Percentiles rank a stretch among this genome's conserved stretches.
phyloP scores from a whole-genome alignment of 2,888 invertebrate species.

The Miltochrista miniata region DNA sequence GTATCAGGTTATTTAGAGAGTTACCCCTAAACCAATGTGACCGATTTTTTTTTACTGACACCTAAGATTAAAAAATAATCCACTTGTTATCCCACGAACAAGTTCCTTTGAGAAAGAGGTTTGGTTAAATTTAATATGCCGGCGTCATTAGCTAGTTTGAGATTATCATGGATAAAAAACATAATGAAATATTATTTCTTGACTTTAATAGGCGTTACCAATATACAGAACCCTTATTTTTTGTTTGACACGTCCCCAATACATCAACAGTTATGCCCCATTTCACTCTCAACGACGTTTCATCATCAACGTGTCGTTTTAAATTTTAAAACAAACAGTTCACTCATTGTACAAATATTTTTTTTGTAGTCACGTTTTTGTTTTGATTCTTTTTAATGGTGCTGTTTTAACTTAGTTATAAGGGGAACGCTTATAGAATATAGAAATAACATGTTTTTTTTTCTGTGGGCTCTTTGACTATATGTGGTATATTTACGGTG shows the following conservation, averaged over 20 bases:
- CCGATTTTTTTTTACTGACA: too few relatives aligned
- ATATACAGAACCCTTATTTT: not conserved
- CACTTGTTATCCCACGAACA: too few relatives aligned
- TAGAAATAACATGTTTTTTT: too few relatives aligned
- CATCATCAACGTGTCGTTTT: conserved; percentile 29
- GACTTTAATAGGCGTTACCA: not conserved
- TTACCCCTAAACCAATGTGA: too few relatives aligned
- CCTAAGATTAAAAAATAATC: too few relatives aligned
- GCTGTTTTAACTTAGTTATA: not conserved
- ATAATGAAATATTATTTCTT: not conserved
- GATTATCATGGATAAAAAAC: not conserved
- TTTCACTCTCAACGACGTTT: conserved; percentile 31
- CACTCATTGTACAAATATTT: conserved; percentile 17
- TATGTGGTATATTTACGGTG: too few relatives aligned
- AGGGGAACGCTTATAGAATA: not conserved
- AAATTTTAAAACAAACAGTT: conserved; percentile 29
- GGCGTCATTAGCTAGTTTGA: too few relatives aligned
- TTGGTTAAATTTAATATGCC: too few relatives aligned
- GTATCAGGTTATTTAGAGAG: too few relatives aligned
- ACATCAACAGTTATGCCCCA: conserved; percentile 28
- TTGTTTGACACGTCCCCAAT: conserved; percentile 21
- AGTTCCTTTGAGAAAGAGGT: too few relatives aligned
- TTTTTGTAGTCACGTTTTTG: conserved; percentile 13
- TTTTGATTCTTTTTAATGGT: conserved; percentile 5
- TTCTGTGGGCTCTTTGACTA: too few relatives aligned